Evolutionary conservation across 2,888 invertebrate genomes (phyloP), one percentile per base, ranked within the genome.

Genomic region (Synanthedon formicaeformis): DNA sequence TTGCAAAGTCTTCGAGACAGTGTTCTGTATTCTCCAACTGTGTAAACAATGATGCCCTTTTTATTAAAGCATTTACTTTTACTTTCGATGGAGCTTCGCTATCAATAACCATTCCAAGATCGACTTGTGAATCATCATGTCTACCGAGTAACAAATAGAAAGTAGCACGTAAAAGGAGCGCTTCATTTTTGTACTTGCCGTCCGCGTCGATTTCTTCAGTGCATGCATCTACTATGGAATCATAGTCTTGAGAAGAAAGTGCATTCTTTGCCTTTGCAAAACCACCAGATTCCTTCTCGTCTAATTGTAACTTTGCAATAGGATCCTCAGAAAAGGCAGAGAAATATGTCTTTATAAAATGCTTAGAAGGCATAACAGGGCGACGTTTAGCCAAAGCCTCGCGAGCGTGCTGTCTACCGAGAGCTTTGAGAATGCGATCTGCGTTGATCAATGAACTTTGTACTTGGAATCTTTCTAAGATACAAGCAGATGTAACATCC

Each of bases 401-500:
- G n/a, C 91, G 89, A 0, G 95, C 95, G 70, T 94, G 94, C 58
- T 88, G 87, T 53, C 86, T 71, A 74, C 96, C 94, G 56, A 96
- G 89, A 60, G 94, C 92, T 75, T 96, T 96, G 10, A 98, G 88
- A 53, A 98, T 92, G 53, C 94, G 90, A 79, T 98, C 98, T 23
- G 97, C 97, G 82, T 93, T 93, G 55, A 92, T 84, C 23, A 98
- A 85, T 18, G 94, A 93, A 57, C 89, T 90, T 64, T 92, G 93
- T 70, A 96, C 96, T 68, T 92, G 91, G 81, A 97, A 98, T 63
- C 91, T 90, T 83, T 98, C 97, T 58, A 98, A 84, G 61, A 98
- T 93, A 72, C 97, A 97, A 14, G 96, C 95, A 27, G 96, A 94
- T 1, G 97, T 98, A 1, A 97, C 92, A 88, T 98, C 98, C 86